Percentiles rank a stretch among this genome's conserved stretches.
phyloP scores from a whole-genome alignment of 64 coral and sea anemone species.

The Stichodactyla helianthus region DNA sequence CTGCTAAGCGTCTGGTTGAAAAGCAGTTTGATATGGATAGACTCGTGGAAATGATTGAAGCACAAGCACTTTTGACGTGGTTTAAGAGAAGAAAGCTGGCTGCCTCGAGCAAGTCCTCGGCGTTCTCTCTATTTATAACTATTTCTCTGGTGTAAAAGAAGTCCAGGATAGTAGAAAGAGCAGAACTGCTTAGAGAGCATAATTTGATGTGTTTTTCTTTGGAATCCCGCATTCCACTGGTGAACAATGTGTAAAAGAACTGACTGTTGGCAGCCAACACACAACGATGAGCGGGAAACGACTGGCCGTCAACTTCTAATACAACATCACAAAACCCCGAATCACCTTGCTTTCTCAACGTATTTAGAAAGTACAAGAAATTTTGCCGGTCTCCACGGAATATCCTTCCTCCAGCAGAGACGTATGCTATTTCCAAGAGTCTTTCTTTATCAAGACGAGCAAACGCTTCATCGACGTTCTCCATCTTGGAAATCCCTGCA shows the following conservation, averaged over 20 bases:
- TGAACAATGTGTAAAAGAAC: constrained; percentile 80
- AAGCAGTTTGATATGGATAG: constrained; percentile 49
- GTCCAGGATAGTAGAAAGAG: constrained; percentile 51
- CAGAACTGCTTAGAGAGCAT: constrained; percentile 18
- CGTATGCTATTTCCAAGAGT: constrained; percentile 12
- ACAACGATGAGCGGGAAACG: constrained; percentile 52
- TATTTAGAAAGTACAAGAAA: constrained; percentile 23
- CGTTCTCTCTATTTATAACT: constrained; percentile 52
- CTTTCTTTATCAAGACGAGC: constrained; percentile 27
- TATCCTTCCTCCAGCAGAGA: background rate
- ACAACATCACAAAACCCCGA: constrained; percentile 67
- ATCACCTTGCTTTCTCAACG: constrained; percentile 61
- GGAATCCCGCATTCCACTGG: constrained; percentile 68
- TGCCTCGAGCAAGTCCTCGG: constrained; percentile 43
- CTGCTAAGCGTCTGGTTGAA: constrained; percentile 48
- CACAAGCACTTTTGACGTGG: constrained; percentile 62
- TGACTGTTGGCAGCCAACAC: constrained; percentile 71
- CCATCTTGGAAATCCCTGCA: background rate
- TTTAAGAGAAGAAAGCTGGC: constrained; percentile 52
- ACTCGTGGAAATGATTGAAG: background rate
- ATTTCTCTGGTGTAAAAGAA: constrained; percentile 67
- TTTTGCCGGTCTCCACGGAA: constrained; percentile 12
- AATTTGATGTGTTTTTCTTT: constrained; percentile 45
- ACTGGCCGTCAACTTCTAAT: constrained; percentile 62
- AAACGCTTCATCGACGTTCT: constrained; percentile 3